phyloP scores from a whole-genome alignment of 2,888 invertebrate species.

The Nowickia ferox region DNA sequence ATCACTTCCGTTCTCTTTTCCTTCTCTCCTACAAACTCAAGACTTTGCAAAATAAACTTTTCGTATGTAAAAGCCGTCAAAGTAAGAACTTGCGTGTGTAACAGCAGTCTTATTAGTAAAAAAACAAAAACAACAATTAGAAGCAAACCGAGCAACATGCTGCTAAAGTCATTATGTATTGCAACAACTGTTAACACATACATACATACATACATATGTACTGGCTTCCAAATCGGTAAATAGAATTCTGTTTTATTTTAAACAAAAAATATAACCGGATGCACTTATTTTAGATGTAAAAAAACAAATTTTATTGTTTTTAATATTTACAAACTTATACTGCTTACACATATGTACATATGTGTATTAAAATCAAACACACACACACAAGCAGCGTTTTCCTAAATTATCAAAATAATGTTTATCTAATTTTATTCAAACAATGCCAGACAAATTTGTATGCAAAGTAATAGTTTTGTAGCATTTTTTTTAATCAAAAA shows the following conservation, averaged over 20 bases:
- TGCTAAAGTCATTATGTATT: not conserved
- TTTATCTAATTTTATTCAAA: slow-evolving; percentile 1
- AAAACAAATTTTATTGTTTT: not conserved
- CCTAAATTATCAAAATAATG: not conserved
- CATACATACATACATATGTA: no score
- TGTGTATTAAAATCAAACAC: not conserved
- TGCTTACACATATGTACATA: not conserved
- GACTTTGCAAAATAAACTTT: no score
- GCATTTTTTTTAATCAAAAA: slow-evolving; percentile 17
- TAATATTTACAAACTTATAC: not conserved
- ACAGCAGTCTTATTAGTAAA: no score
- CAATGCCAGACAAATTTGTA: not conserved
- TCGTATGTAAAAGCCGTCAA: no score
- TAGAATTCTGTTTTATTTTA: not conserved
- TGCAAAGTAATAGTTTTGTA: not conserved
- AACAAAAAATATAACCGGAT: slow-evolving; percentile 18
- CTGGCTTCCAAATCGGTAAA: no score
- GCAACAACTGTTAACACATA: not conserved
- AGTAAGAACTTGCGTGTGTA: no score
- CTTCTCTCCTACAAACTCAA: no score
- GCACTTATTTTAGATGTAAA: not conserved
- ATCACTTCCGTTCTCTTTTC: no score
- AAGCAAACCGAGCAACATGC: slow-evolving; percentile 2
- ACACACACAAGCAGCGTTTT: not conserved
- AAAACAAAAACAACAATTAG: no score